A percentile compares a stretch with the other conserved stretches of the same genome.
Conservation (phyloP, 1,140 invertebrate species). For the Cyclargus thomasi region DNA sequence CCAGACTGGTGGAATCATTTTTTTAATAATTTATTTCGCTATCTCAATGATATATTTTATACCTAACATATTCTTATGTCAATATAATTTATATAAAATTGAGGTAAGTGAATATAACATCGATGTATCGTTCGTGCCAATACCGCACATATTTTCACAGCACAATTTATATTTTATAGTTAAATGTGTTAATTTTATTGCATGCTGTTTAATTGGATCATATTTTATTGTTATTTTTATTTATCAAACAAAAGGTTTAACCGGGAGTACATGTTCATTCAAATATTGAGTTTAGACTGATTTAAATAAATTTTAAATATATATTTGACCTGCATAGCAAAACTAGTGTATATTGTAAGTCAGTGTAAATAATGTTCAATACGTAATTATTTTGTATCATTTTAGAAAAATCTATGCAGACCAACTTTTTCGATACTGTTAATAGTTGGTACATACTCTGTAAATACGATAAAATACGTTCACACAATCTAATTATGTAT, state of each 20-base stretch:
- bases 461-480: background rate
- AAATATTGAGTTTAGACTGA: conserved; percentile 13
- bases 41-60: no score
- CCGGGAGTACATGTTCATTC: background rate
- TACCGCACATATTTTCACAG: conserved; percentile 42
- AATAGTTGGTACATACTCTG: background rate
- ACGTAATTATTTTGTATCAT: background rate
- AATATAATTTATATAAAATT: no score
- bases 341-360: conserved; percentile 16
- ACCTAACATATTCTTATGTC: no score
- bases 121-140: conserved; percentile 34
- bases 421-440: background rate
- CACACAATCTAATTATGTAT: no score
- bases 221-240: conserved; percentile 52
- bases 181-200: conserved; percentile 66
- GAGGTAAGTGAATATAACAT: background rate
- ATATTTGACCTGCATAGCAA: conserved; percentile 4
- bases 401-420: background rate
- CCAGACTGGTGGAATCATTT: no score
- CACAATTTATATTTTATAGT: conserved; percentile 47
- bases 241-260: conserved; percentile 14
- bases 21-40: no score
- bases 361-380: conserved; percentile 10
- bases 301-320: conserved; percentile 11
- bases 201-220: conserved; percentile 62